Evolutionary conservation across 2,888 invertebrate species (phyloP), one percentile per base, ranked within the genome.

Genomic region (Noctua comes): DNA sequence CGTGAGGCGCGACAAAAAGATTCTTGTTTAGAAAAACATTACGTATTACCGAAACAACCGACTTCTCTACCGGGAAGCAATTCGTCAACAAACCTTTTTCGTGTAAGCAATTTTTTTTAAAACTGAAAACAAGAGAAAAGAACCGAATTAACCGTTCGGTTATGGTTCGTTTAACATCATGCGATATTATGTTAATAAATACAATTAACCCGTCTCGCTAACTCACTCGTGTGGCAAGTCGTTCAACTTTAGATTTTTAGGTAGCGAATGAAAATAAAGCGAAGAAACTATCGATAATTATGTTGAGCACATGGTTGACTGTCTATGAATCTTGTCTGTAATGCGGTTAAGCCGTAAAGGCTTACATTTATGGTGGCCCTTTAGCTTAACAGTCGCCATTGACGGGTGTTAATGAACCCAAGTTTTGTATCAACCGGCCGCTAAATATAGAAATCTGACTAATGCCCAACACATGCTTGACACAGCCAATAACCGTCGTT

Each of bases 121-220:
- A 36, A 88, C 77, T 84, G 81, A 77, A 82, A 89, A 87, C 86
- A 83, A 89, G 80, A 79, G 81, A 88, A 90, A 90, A 93, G 90
- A 91, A 90, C 86, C 85, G 79, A 88, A 90, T 89, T 90, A 91
- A 94, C 94, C 89, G 94, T 94, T 93, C 86, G 80, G 91, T 87
- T 90, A 93, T 90, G 95, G 95, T 95, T 94, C 94, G 96, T 93
- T 94, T 91, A 90, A 86, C 93, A 88, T 90, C 91, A 91, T 93
- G 93, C 92, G 90, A 93, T 94, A 83, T 94, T 95, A 96, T 96
- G 96, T 91, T 96, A 96, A 96, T 96, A 94, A 93, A 96, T 95
- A 94, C 95, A 96, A 96, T 96, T 95, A 95, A 89, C 91, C 84
- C 88, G 91, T 89, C 91, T 91, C 91, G 92, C 90, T 93, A 91